Conservation (phyloP, 2,888 invertebrate genomes). For the Stictocephala bisonia region DNA sequence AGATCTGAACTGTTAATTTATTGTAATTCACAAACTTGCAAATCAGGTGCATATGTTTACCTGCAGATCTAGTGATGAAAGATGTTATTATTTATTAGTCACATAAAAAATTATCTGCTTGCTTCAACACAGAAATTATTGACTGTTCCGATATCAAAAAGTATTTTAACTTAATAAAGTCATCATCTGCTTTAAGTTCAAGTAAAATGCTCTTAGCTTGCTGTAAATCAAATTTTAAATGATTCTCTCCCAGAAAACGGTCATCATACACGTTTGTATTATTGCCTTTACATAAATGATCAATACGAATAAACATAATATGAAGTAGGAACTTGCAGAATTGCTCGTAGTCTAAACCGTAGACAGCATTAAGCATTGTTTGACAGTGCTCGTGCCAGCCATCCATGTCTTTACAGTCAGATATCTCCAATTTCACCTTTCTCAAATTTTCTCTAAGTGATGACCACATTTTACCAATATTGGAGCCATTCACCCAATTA, state of each 20-base stretch:
- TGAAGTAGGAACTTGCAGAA: constrained; percentile 76
- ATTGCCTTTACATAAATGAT: constrained; percentile 64
- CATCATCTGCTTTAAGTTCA: constrained; percentile 65
- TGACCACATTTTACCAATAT: constrained; percentile 78
- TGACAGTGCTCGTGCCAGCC: constrained; percentile 85
- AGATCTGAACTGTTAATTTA: no score
- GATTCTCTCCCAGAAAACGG: constrained; percentile 66
- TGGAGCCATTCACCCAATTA: constrained; percentile 96
- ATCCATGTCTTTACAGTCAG: constrained; percentile 80
- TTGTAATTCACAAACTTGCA: no score
- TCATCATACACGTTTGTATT: constrained; percentile 63
- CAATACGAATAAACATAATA: constrained; percentile 72
- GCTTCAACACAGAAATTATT: neutral
- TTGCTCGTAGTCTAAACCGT: constrained; percentile 79
- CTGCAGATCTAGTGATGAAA: no score
- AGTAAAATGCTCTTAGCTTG: constrained; percentile 64
- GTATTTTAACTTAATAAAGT: constrained; percentile 63
- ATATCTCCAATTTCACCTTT: constrained; percentile 81
- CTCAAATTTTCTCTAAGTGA: constrained; percentile 73
- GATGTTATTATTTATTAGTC: neutral
- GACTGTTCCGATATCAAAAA: neutral
- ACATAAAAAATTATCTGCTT: neutral
- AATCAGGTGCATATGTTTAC: no score
- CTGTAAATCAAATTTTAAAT: constrained; percentile 67
- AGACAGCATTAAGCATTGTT: constrained; percentile 78